Percentiles rank a stretch among this genome's conserved stretches.
These are phyloP conservation scores for Percina caprodes DNA, from an alignment of 2,113 vertebrate species.

Conservation along the genomic window DNA sequence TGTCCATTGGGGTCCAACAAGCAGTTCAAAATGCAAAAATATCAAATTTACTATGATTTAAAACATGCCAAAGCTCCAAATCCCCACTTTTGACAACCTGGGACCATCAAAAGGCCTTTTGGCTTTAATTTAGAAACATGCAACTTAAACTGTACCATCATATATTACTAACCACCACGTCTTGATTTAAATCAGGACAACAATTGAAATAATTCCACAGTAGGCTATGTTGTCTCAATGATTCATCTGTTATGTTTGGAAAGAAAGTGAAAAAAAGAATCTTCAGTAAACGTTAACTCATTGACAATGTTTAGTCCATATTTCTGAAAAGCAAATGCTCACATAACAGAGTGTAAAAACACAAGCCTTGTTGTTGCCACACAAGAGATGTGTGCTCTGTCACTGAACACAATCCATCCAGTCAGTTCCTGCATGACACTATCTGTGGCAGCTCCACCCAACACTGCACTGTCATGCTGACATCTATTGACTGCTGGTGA, in stretches of 20 bases:
- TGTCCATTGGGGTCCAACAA: not conserved
- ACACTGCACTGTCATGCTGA: slow-evolving; percentile 22
- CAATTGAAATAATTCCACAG: not conserved
- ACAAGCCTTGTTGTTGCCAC: not conserved
- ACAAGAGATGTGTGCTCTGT: slow-evolving; percentile 21
- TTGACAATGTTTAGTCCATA: not conserved
- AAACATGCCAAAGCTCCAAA: not conserved
- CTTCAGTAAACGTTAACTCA: not conserved
- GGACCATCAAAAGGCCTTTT: not conserved
- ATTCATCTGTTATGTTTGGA: not conserved
- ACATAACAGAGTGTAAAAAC: slow-evolving; percentile 10
- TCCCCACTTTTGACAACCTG: not conserved
- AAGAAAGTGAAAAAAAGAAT: not conserved
- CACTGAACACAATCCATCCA: slow-evolving; percentile 38
- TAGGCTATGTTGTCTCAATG: not conserved
- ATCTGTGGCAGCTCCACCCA: slow-evolving; percentile 57
- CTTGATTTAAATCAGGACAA: not conserved
- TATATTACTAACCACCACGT: not conserved
- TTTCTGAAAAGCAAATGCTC: slow-evolving; percentile 4
- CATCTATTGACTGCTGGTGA: slow-evolving; percentile 18
- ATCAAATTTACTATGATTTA: not conserved
- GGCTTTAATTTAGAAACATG: not conserved
- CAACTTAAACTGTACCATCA: not conserved
- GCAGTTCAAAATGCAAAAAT: not conserved
- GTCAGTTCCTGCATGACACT: slow-evolving; percentile 33